Percentiles rank a stretch among this genome's conserved stretches.
These are phyloP conservation scores for Leptopterna dolabrata DNA, from an alignment of 2,888 invertebrate genomes.

Conservation along the genomic window DNA sequence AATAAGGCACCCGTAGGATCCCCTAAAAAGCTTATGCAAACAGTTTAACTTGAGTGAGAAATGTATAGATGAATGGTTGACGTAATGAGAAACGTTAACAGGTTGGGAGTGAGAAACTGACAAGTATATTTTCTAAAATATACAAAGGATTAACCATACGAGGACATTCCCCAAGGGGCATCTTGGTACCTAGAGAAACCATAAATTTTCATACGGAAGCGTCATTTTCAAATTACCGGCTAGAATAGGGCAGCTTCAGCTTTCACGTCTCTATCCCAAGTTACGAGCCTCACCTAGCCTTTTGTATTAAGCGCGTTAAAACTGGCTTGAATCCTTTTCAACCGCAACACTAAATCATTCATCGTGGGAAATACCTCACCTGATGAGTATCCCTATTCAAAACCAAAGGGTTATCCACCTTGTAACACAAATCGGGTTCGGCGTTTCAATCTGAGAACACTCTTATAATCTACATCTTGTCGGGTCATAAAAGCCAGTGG, in stretches of 20 bases:
- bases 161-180: no score
- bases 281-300: not conserved
- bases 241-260: not conserved
- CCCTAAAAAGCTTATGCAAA: no score
- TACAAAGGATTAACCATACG: no score
- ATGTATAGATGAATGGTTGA: no score
- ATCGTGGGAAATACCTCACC: conserved; percentile 13
- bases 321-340: not conserved
- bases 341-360: conserved; percentile 11
- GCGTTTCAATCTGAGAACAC: not conserved
- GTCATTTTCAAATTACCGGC: not conserved
- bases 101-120: no score
- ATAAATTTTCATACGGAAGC: not conserved
- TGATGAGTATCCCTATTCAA: conserved; percentile 24
- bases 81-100: no score
- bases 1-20: no score
- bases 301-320: not conserved
- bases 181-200: not conserved
- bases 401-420: conserved; percentile 6
- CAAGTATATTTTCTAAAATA: no score
- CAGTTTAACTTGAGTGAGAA: no score
- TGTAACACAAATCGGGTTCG: not conserved
- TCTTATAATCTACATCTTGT: not conserved
- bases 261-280: conserved; percentile 9
- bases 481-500: conserved; percentile 8